Evolutionary conservation across 2,888 invertebrate species (phyloP).

Genomic region (Apodemia mormo): DNA sequence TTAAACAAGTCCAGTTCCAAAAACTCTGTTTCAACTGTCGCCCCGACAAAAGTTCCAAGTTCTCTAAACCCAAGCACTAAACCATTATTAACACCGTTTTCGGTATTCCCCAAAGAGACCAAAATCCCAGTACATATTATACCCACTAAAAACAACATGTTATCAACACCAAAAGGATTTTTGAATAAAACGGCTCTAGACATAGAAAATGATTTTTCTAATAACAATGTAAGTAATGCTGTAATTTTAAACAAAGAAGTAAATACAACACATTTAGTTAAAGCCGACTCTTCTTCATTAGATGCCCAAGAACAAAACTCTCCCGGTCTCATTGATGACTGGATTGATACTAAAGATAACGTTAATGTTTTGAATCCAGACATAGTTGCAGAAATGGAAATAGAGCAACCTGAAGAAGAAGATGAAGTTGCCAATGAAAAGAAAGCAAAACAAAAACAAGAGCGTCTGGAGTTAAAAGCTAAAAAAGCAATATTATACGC

Average conservation of each 20-base stretch:
- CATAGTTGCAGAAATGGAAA: conserved; percentile 65
- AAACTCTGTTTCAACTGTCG: conserved; percentile 27
- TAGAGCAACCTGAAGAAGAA: conserved; percentile 63
- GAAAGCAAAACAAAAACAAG: conserved; percentile 62
- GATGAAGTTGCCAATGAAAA: conserved; percentile 60
- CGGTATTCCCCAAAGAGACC: conserved; percentile 54
- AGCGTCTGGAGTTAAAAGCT: conserved; percentile 67
- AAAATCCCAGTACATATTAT: conserved; percentile 54
- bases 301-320: conserved; percentile 56
- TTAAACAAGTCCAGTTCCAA: conserved; percentile 50
- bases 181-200: conserved; percentile 70
- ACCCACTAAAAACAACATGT: conserved; percentile 41
- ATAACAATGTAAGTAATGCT: conserved; percentile 52
- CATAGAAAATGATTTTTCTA: conserved; percentile 51
- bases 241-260: conserved; percentile 59
- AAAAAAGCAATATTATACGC: conserved; percentile 75
- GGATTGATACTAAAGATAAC: conserved; percentile 59
- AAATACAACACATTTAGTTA: conserved; percentile 55
- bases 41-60: conserved; percentile 25
- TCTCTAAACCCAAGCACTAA: conserved; percentile 15
- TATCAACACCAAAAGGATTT: conserved; percentile 54
- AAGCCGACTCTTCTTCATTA: conserved; percentile 48
- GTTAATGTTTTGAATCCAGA: conserved; percentile 58
- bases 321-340: conserved; percentile 62
- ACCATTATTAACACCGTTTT: conserved; percentile 48